A percentile compares a stretch with the other conserved stretches of the same genome.
phyloP scores from a whole-genome alignment of 2,113 vertebrate genomes.

The Strix aluco region DNA sequence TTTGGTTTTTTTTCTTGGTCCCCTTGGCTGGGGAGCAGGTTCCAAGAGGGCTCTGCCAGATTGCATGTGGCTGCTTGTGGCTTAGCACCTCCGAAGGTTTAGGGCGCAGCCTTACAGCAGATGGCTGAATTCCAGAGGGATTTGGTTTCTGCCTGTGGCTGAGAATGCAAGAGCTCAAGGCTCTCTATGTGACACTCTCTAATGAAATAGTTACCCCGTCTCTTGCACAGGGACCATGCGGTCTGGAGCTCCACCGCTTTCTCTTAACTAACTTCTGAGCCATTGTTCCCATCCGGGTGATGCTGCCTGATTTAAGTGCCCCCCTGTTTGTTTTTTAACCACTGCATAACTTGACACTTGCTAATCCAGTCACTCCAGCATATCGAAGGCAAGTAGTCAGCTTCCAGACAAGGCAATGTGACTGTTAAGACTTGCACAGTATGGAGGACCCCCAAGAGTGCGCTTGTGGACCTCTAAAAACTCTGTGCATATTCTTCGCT shows the following conservation, averaged over 20 bases:
- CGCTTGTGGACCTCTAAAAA: neutral
- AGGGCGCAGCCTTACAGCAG: constrained; percentile 8
- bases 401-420: constrained; percentile 63
- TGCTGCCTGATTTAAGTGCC: constrained; percentile 42
- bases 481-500: neutral
- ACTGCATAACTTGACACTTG: constrained; percentile 67
- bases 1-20: neutral
- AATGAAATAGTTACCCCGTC: constrained; percentile 3
- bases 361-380: constrained; percentile 53
- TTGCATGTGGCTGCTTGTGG: constrained; percentile 34
- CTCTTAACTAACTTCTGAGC: constrained; percentile 69
- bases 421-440: constrained; percentile 50
- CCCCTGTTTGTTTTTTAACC: constrained; percentile 64
- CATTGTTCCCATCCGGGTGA: constrained; percentile 54
- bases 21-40: constrained; percentile 13
- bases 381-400: constrained; percentile 44
- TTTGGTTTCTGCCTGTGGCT: constrained; percentile 39
- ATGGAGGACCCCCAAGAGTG: neutral
- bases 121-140: constrained; percentile 39
- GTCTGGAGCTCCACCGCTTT: constrained; percentile 37
- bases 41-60: constrained; percentile 27
- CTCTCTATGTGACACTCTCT: neutral
- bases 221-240: neutral
- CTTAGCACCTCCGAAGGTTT: constrained; percentile 53
- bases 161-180: neutral